Conservation (phyloP, 2,888 invertebrate genomes). For the Nasonovia ribisnigri region DNA sequence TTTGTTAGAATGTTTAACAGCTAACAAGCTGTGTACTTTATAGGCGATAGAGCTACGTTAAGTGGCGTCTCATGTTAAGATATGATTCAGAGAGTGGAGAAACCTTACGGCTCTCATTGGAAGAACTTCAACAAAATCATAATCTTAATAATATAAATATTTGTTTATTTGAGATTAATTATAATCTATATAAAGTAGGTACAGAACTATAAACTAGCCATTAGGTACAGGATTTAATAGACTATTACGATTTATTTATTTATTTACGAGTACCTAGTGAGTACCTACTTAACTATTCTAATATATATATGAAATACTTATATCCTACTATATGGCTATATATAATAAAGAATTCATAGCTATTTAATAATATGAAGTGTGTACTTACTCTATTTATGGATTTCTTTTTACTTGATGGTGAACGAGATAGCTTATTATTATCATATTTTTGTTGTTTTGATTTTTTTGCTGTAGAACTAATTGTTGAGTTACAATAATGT, state of each 20-base stretch:
- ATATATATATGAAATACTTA: neutral
- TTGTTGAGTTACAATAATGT: slow-evolving; percentile 57
- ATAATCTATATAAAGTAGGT: neutral
- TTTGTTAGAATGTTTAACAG: too few relatives aligned
- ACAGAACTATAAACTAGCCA: too few relatives aligned
- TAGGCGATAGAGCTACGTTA: neutral
- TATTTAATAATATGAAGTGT: neutral
- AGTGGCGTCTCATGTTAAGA: neutral
- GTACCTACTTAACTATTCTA: neutral
- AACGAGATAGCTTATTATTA: neutral
- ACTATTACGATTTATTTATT: neutral
- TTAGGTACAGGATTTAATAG: neutral
- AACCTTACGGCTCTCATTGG: neutral
- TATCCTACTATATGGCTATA: neutral
- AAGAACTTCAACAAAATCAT: neutral
- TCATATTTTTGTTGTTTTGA: slow-evolving; percentile 35
- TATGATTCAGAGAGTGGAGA: neutral
- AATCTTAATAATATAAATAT: neutral
- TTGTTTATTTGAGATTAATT: neutral
- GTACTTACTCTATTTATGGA: slow-evolving; percentile 30
- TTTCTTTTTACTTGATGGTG: slow-evolving; percentile 39
- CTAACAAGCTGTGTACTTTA: too few relatives aligned
- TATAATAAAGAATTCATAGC: neutral
- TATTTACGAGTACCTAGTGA: neutral
- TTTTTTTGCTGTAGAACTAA: slow-evolving; percentile 53